Percentiles rank a stretch among this genome's conserved stretches.
These are phyloP conservation scores for Axis porcinus DNA, from an alignment of 2,113 vertebrate species.

Conservation along the genomic window DNA sequence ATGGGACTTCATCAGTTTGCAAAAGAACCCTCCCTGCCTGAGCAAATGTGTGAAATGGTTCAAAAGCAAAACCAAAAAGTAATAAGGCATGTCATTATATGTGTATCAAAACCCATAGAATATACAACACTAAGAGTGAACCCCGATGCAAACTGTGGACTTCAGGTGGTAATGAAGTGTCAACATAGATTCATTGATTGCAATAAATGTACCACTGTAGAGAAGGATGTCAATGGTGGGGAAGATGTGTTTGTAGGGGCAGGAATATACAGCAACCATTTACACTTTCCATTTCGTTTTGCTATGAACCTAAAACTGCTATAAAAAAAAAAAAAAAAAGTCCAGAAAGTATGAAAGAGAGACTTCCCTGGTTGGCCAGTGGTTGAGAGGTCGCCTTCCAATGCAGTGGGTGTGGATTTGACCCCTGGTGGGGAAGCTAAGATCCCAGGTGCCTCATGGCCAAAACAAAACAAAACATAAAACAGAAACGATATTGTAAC, in stretches of 20 bases:
- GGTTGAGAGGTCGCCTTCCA: no score
- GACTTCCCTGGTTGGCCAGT: no score
- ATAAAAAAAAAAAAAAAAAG: background rate
- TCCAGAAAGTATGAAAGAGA: background rate
- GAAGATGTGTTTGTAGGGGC: no score
- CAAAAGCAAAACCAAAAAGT: background rate
- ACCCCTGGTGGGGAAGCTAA: no score
- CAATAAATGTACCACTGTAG: background rate
- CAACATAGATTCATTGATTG: accelerated
- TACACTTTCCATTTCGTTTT: background rate
- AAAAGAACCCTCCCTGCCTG: background rate
- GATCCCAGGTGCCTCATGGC: no score
- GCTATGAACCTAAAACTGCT: background rate
- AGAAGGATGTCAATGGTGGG: background rate
- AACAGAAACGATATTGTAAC: no score
- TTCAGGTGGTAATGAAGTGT: background rate
- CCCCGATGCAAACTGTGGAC: background rate
- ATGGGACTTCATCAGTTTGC: background rate
- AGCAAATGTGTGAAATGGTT: background rate
- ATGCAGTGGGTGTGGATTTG: no score
- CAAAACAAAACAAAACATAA: no score
- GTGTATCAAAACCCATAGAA: background rate
- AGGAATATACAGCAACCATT: background rate
- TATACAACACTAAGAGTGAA: background rate
- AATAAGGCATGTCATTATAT: background rate